Base-by-base conservation (phyloP, 2,797 vertebrate species). In the Microctenopoma stevenorrisi region DNA sequence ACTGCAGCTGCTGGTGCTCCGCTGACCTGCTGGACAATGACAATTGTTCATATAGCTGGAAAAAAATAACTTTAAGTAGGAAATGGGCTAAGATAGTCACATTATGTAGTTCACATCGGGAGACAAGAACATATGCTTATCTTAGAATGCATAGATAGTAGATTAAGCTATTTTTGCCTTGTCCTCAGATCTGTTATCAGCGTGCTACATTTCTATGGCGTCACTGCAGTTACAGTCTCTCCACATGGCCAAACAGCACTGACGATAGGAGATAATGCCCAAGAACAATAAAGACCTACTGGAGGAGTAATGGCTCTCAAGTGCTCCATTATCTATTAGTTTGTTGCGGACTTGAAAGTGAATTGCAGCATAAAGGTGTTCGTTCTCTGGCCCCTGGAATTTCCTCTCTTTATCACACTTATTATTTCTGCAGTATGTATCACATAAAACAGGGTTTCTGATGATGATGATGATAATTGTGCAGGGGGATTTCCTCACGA, bases 221-320 rank as follows among this genome's bases (percentile, higher is more conserved):
- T 70, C 52, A 28, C 51, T 51, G 64, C 0, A 12, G 0, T 30
- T 69, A 43, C 22, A 59, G 61, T 63, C 40, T 37, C 25, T 40
- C 46, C 15, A 64, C 63, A 56, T 47, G 70, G 78, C 77, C 56
- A 68, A 77, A 79, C 35, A 14, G 59, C 50, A 43, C 58, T 78
- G 60, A 69, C 42, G 35, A 7, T 40, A 3, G 50, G 50, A 77
- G 81, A 91, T 83, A 81, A 59, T 54, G 16, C 58, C 52, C 55
- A 50, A 63, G 56, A 79, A 86, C 73, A 86, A 90, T 75, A 69
- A 76, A 79, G 38, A 73, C 58, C 64, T 47, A 37, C 48, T 72
- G 10, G 74, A 83, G 69, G 68, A 68, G 38, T 88, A 72, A 86
- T 66, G 68, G 35, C 12, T 33, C 53, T 66, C 60, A 85, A 68